A percentile compares a stretch with the other conserved stretches of the same genome.
Evolutionary conservation across 2,888 invertebrate species (phyloP).

Genomic region (Emmelina monodactyla): DNA sequence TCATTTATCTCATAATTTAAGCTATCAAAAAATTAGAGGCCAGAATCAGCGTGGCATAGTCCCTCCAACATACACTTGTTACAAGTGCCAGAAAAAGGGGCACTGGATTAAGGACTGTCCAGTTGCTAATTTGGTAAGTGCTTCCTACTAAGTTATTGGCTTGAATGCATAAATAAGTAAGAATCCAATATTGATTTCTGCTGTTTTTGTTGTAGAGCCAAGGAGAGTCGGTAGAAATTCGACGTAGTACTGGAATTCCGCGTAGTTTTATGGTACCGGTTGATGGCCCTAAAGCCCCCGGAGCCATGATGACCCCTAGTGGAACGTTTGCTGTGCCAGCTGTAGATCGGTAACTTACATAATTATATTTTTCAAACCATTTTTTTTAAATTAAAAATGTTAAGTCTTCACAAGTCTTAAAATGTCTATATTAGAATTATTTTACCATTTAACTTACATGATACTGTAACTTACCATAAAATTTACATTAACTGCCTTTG

Average conservation of each 20-base stretch:
- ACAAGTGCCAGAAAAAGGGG: conserved; percentile 92
- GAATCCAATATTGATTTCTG: too few species aligned
- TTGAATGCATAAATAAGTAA: too few species aligned
- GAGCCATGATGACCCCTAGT: conserved; percentile 89
- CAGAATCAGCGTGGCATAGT: conserved; percentile 90
- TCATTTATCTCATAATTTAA: too few species aligned
- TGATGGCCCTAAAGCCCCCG: conserved; percentile 86
- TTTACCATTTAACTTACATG: too few species aligned
- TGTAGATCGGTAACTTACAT: conserved; percentile 83
- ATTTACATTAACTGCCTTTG: too few species aligned
- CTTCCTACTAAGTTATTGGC: too few species aligned
- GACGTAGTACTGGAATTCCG: conserved; percentile 97
- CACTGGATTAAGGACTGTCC: conserved; percentile 99
- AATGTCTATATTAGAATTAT: too few species aligned
- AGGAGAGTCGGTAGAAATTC: conserved; percentile 78
- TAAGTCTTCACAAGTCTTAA: too few species aligned
- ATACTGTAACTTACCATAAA: too few species aligned
- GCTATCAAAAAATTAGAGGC: conserved; percentile 88
- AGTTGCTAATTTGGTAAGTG: conserved; percentile 58
- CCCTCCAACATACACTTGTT: conserved; percentile 92
- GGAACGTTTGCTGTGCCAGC: conserved; percentile 90
- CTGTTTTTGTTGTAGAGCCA: conserved; percentile 21
- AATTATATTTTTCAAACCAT: neutral
- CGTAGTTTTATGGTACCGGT: conserved; percentile 94
- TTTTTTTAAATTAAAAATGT: neutral